These are phyloP conservation scores for Monopis laevigella DNA, from an alignment of 2,888 invertebrate genomes.

Conservation along the genomic window DNA sequence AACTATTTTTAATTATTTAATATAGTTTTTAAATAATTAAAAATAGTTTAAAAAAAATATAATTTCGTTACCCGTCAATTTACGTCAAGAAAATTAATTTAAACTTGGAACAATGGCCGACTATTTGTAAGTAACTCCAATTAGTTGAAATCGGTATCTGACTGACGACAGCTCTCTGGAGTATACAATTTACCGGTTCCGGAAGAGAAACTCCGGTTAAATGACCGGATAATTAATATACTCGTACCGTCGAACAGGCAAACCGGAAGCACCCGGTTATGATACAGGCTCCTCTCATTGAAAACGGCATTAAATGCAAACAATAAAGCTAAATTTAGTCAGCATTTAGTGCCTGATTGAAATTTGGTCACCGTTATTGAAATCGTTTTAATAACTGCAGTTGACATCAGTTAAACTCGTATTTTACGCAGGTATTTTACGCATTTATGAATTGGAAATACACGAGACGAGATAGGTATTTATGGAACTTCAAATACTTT, in stretches of 20 bases:
- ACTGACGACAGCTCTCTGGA: background rate
- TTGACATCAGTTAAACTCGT: no score
- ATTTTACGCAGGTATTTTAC: no score
- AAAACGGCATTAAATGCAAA: background rate
- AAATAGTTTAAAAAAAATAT: background rate
- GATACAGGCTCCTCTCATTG: background rate
- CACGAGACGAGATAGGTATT: no score
- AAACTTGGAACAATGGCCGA: background rate
- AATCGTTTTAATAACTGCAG: no score
- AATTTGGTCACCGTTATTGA: no score
- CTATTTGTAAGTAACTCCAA: conserved; percentile 1
- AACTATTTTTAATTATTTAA: no score
- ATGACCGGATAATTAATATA: conserved; percentile 43
- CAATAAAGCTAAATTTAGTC: no score
- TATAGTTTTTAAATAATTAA: no score
- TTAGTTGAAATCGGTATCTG: conserved; percentile 1
- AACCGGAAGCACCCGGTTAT: conserved; percentile 31
- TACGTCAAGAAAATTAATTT: no score
- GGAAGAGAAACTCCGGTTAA: conserved; percentile 27
- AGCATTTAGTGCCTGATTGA: no score
- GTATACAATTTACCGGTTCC: conserved; percentile 7
- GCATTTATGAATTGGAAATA: no score
- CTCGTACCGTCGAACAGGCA: conserved; percentile 34
- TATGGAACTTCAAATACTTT: no score
- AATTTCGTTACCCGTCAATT: background rate